Conservation (phyloP, 1,140 invertebrate genomes). For the Vanessa atalanta region DNA sequence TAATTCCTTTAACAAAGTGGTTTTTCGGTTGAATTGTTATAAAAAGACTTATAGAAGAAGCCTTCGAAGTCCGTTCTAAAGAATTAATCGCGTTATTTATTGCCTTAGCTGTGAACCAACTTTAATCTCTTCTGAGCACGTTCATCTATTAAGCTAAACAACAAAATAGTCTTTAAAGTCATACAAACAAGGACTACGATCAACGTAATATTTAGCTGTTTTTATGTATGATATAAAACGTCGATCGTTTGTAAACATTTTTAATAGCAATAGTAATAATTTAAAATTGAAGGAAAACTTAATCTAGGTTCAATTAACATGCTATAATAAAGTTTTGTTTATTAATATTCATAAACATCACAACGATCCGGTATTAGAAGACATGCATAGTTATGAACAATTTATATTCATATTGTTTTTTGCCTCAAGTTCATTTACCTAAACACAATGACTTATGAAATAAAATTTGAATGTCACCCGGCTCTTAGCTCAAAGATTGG, state of each 20-base stretch:
- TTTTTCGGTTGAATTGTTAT: constrained; percentile 64
- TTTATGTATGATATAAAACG: constrained; percentile 71
- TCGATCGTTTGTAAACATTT: constrained; percentile 62
- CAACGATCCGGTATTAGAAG: constrained; percentile 30
- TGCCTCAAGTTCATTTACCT: constrained; percentile 26
- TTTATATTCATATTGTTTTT: constrained; percentile 35
- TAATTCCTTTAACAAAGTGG: constrained; percentile 64
- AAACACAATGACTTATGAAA: constrained; percentile 18
- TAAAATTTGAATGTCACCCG: not conserved
- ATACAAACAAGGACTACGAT: constrained; percentile 12
- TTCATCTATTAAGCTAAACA: constrained; percentile 28
- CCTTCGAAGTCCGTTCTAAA: constrained; percentile 62
- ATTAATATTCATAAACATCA: constrained; percentile 43
- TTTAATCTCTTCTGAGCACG: constrained; percentile 75
- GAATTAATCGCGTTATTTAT: constrained; percentile 80
- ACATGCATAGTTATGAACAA: constrained; percentile 27
- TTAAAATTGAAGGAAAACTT: constrained; percentile 41
- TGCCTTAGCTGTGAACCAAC: constrained; percentile 60
- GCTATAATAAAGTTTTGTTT: constrained; percentile 37
- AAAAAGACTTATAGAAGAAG: constrained; percentile 37
- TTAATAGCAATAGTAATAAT: constrained; percentile 58
- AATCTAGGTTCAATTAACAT: constrained; percentile 56
- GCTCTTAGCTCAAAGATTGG: too few relatives aligned
- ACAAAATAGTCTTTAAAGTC: constrained; percentile 12
- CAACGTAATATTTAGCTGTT: constrained; percentile 4